These are phyloP conservation scores for Araneus ventricosus DNA, from an alignment of 1,140 invertebrate species.

Conservation along the genomic window DNA sequence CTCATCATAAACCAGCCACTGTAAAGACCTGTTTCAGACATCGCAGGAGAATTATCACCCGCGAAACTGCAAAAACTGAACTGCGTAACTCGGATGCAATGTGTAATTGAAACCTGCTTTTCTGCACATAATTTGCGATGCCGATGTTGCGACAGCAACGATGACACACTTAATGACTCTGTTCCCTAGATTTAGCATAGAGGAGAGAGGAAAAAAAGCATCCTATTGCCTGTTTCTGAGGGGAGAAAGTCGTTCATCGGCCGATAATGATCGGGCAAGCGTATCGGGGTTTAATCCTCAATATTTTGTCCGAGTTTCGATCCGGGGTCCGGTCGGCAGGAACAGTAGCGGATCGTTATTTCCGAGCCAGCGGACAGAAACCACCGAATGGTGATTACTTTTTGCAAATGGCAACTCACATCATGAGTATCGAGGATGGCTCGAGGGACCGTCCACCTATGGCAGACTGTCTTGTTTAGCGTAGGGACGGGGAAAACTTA, in stretches of 20 bases:
- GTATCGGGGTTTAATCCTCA: slow-evolving; percentile 1
- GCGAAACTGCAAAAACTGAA: neutral
- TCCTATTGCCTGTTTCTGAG: neutral
- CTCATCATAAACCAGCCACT: neutral
- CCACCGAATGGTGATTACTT: slow-evolving; percentile 47
- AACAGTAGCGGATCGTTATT: slow-evolving; percentile 16
- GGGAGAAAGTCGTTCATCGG: neutral
- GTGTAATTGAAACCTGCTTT: neutral
- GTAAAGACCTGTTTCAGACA: neutral
- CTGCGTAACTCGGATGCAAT: neutral
- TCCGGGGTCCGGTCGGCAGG: neutral
- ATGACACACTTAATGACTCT: neutral
- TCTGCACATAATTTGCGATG: neutral
- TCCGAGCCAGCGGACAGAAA: slow-evolving; percentile 44
- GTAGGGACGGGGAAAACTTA: neutral
- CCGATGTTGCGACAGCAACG: neutral
- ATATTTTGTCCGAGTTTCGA: slow-evolving; percentile 25
- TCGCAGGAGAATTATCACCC: neutral
- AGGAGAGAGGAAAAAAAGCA: neutral
- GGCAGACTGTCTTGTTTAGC: neutral
- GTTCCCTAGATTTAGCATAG: neutral
- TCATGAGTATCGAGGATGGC: neutral
- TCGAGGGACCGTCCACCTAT: neutral
- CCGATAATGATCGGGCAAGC: neutral
- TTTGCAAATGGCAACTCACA: slow-evolving; percentile 24